Evolutionary conservation across 1,140 invertebrate genomes (phyloP).

Genomic region (Formica selysi): DNA sequence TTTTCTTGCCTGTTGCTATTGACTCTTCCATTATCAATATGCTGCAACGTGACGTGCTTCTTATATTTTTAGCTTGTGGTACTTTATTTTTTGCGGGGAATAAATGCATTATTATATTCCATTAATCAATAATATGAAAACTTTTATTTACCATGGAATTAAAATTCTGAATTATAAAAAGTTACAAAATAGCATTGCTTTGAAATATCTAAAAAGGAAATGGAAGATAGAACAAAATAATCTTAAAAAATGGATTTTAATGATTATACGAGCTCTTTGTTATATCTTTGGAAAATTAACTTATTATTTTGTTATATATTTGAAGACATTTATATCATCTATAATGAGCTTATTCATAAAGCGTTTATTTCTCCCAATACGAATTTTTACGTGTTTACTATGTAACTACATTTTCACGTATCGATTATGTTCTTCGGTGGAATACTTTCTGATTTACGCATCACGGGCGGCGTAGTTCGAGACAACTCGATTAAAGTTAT

Average conservation of each 20-base stretch:
- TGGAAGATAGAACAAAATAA: too few relatives aligned
- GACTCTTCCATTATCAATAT: constrained; percentile 62
- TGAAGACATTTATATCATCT: neutral
- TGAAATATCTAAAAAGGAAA: neutral
- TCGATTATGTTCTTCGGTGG: constrained; percentile 29
- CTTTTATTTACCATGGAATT: constrained; percentile 17
- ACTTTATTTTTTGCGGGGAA: constrained; percentile 36
- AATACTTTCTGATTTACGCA: constrained; percentile 74
- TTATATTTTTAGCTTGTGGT: constrained; percentile 61
- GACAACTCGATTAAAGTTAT: constrained; percentile 81
- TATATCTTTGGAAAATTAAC: neutral
- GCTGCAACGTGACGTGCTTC: constrained; percentile 44
- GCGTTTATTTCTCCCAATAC: neutral
- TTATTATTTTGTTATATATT: neutral
- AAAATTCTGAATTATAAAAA: neutral
- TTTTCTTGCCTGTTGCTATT: constrained; percentile 57
- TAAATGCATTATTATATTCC: constrained; percentile 67
- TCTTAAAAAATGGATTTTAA: neutral
- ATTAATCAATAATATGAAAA: constrained; percentile 59
- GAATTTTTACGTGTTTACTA: constrained; percentile 38
- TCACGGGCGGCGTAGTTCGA: constrained; percentile 64
- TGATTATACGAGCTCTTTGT: neutral
- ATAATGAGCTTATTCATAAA: neutral
- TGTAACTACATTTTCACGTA: neutral
- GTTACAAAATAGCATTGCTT: neutral